Evolutionary conservation across 37 sponge, comb jelly and placozoan genomes (phyloP).

Genomic region (Cliona cf. orientalis): DNA sequence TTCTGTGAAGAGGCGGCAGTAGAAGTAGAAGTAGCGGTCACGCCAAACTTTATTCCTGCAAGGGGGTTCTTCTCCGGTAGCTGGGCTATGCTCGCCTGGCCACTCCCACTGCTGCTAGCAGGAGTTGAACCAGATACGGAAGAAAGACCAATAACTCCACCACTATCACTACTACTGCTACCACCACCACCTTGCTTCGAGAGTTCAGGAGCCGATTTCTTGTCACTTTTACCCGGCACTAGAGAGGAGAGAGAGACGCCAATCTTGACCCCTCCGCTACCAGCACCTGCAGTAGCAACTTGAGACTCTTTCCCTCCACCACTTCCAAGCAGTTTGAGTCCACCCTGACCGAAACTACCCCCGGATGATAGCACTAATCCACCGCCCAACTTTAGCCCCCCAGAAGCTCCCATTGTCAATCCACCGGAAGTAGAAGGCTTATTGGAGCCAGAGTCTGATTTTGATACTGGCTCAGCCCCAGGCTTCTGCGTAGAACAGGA

Average conservation of each 20-base stretch:
- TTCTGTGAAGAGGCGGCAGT: not conserved
- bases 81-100: no score
- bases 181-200: constrained; percentile 27
- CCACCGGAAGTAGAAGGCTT: not conserved
- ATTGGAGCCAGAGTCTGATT: no score
- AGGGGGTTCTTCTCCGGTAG: not conserved
- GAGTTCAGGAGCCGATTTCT: not conserved
- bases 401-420: not conserved
- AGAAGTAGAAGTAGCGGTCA: not conserved
- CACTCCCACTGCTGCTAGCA: not conserved
- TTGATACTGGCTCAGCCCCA: no score
- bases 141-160: constrained; percentile 2
- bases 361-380: not conserved
- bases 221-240: no score
- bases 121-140: not conserved
- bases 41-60: constrained; percentile 3
- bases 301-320: not conserved
- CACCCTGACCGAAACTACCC: not conserved
- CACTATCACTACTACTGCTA: not conserved
- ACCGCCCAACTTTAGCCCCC: constrained; percentile 37
- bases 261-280: constrained; percentile 7
- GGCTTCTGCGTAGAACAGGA: constrained; percentile 49
- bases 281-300: not conserved
- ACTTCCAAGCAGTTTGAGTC: constrained; percentile 24
- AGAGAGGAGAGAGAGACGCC: not conserved